These are phyloP conservation scores for Fukomys damarensis DNA, from an alignment of 2,113 vertebrate genomes.

Conservation along the genomic window DNA sequence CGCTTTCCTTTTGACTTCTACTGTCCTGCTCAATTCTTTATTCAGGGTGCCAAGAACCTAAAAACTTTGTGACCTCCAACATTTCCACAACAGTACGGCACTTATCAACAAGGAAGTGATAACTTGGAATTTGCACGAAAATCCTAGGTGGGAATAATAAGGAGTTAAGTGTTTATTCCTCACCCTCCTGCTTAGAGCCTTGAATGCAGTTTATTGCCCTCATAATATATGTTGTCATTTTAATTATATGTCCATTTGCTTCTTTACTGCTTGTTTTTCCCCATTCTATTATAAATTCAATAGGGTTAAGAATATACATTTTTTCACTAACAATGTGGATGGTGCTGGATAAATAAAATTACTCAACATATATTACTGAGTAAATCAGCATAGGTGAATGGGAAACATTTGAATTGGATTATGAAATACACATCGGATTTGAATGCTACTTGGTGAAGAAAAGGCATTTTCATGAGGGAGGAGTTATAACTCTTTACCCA, in stretches of 20 bases:
- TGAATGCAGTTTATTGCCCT: background rate
- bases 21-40: background rate
- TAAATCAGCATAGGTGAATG: background rate
- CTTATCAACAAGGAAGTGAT: background rate
- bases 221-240: background rate
- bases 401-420: background rate
- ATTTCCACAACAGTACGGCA: background rate
- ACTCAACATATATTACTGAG: background rate
- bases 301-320: background rate
- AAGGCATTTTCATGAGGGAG: background rate
- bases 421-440: background rate
- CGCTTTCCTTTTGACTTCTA: background rate
- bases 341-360: background rate
- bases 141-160: background rate
- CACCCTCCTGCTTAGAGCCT: background rate
- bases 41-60: background rate
- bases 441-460: background rate
- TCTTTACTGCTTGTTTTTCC: background rate
- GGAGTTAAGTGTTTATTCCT: rapidly evolving
- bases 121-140: background rate
- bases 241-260: background rate
- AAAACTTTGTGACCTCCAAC: background rate
- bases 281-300: background rate
- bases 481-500: background rate
- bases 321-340: background rate